A percentile compares a stretch with the other conserved stretches of the same genome.
These are phyloP conservation scores for Halotydeus destructor DNA, from an alignment of 1,140 invertebrate genomes.

Conservation along the genomic window DNA sequence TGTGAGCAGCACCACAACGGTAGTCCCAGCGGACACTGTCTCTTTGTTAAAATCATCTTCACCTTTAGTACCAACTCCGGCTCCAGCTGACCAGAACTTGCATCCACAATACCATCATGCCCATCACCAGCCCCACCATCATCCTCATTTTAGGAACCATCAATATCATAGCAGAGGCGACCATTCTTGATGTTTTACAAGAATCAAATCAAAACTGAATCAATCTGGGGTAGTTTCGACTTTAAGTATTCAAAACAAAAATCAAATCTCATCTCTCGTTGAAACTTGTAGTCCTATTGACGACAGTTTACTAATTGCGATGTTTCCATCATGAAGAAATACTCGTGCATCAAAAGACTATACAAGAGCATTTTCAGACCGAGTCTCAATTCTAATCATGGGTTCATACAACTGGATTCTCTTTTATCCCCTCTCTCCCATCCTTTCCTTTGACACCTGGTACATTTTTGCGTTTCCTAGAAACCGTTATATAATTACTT, in stretches of 20 bases:
- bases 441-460: neutral
- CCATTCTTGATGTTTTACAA: neutral
- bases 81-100: neutral
- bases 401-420: neutral
- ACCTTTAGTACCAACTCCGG: slow-evolving; percentile 16
- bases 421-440: neutral
- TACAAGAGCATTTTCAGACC: neutral
- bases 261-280: too few relatives aligned
- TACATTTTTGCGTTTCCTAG: slow-evolving; percentile 4
- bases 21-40: slow-evolving; percentile 12
- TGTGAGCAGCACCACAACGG: slow-evolving; percentile 15
- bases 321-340: neutral
- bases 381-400: neutral
- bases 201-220: neutral
- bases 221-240: too few relatives aligned
- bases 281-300: too few relatives aligned
- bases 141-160: slow-evolving; percentile 6
- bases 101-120: neutral
- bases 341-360: neutral
- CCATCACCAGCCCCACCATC: slow-evolving; percentile 13
- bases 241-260: too few relatives aligned
- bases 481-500: neutral
- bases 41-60: slow-evolving; percentile 19
- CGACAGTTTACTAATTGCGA: neutral
- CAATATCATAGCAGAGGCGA: neutral